Conservation (phyloP, 2,888 invertebrate genomes). For the Cheilosia variabilis region DNA sequence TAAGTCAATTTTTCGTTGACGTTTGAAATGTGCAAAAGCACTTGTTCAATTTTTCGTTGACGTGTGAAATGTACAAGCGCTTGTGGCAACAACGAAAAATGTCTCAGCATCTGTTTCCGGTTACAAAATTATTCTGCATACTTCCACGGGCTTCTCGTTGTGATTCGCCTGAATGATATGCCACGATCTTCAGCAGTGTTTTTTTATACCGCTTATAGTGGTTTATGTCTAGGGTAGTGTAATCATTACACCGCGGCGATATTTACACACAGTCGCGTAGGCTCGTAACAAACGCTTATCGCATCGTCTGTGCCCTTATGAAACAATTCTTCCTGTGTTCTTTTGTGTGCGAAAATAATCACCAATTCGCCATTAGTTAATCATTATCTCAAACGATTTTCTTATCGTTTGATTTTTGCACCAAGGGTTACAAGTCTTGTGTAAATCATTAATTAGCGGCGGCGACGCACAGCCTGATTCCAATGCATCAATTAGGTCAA, state of each 20-base stretch:
- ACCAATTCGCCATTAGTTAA: constrained; percentile 2
- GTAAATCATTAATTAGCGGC: not conserved
- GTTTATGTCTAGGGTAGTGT: constrained; percentile 1
- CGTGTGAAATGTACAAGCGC: not conserved
- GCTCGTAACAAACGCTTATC: not conserved
- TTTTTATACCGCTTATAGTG: not conserved
- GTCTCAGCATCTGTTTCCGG: constrained; percentile 3
- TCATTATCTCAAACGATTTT: not conserved
- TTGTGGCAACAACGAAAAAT: no score
- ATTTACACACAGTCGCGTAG: not conserved
- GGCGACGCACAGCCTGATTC: not conserved
- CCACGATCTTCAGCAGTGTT: not conserved
- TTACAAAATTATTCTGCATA: not conserved
- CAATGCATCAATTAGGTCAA: no score
- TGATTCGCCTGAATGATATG: not conserved
- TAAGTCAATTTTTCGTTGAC: not conserved
- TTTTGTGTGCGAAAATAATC: constrained; percentile 1
- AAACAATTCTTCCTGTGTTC: not conserved
- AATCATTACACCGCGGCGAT: not conserved
- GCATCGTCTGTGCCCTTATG: not conserved
- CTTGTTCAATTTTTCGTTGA: not conserved
- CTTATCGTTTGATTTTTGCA: constrained; percentile 23
- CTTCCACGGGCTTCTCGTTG: not conserved
- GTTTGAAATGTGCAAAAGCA: not conserved
- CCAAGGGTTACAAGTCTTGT: constrained; percentile 13